Evolutionary conservation across 2,797 vertebrate species (phyloP).

Genomic region (Sandelia bainsii): DNA sequence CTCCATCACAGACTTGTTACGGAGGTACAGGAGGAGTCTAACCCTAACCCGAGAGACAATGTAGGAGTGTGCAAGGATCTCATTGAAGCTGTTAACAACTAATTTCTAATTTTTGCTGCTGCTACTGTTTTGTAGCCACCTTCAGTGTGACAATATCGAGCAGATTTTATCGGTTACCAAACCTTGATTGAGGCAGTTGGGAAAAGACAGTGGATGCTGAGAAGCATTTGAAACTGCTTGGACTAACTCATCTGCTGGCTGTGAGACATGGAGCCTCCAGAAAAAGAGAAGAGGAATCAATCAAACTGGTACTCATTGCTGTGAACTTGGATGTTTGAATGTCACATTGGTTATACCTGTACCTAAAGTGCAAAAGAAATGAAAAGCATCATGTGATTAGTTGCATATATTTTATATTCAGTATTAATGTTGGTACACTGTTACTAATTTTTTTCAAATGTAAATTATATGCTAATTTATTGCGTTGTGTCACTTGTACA

Average conservation of each 20-base stretch:
- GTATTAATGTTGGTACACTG: slow-evolving; percentile 99
- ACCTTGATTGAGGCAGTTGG: slow-evolving; percentile 58
- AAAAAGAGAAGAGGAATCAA: slow-evolving; percentile 69
- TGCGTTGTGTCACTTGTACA: slow-evolving; percentile 95
- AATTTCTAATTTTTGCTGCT: slow-evolving; percentile 85
- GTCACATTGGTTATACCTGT: slow-evolving; percentile 92
- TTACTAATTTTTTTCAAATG: slow-evolving; percentile 91
- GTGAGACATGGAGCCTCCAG: slow-evolving; percentile 69
- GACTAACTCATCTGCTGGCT: slow-evolving; percentile 75
- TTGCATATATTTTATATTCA: slow-evolving; percentile 98
- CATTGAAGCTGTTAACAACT: slow-evolving; percentile 75
- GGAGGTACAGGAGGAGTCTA: slow-evolving; percentile 47
- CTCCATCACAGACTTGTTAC: slow-evolving; percentile 53
- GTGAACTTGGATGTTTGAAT: slow-evolving; percentile 93
- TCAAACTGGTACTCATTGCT: slow-evolving; percentile 84
- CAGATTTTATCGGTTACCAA: slow-evolving; percentile 72
- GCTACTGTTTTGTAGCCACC: slow-evolving; percentile 87
- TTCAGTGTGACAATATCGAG: slow-evolving; percentile 74
- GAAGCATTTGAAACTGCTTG: slow-evolving; percentile 71
- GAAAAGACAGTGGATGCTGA: slow-evolving; percentile 51
- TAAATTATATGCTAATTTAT: slow-evolving; percentile 99
- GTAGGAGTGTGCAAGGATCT: slow-evolving; percentile 57
- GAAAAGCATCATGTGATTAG: slow-evolving; percentile 89
- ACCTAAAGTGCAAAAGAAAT: slow-evolving; percentile 88
- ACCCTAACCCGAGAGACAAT: slow-evolving; percentile 45